Conservation (phyloP, 2,113 vertebrate species). For the Maccullochella peelii region DNA sequence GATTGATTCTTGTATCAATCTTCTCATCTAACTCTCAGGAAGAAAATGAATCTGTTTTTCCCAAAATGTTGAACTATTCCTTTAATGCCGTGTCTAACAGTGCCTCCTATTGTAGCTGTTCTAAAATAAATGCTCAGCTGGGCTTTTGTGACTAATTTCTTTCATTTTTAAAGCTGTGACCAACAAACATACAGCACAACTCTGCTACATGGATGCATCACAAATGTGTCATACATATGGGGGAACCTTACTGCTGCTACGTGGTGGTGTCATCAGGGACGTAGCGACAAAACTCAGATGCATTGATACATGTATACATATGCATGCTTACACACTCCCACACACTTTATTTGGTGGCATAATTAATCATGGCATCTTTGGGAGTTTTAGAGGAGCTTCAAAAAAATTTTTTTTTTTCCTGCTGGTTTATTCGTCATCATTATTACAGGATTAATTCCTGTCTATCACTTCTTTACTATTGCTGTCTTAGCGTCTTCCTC, state of each 20-base stretch:
- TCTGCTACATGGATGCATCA: background rate
- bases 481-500: slow-evolving; percentile 22
- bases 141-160: background rate
- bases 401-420: background rate
- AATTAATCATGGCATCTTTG: slow-evolving; percentile 46
- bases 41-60: background rate
- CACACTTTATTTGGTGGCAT: slow-evolving; percentile 23
- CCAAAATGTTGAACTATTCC: background rate
- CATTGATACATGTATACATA: slow-evolving; percentile 48
- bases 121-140: background rate
- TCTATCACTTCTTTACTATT: slow-evolving; percentile 56
- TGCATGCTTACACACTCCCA: slow-evolving; percentile 51
- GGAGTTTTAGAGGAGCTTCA: slow-evolving; percentile 30
- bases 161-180: background rate
- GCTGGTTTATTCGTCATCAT: slow-evolving; percentile 20
- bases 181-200: background rate
- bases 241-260: slow-evolving; percentile 44
- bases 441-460: slow-evolving; percentile 30
- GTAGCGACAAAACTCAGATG: slow-evolving; percentile 24
- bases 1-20: background rate
- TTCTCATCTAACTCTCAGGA: background rate
- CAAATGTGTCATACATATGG: slow-evolving; percentile 27
- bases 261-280: slow-evolving; percentile 32
- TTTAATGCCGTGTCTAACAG: background rate
- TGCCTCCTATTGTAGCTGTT: background rate